Base-by-base conservation (phyloP, 1,140 invertebrate genomes). In the Bactericera cockerelli region DNA sequence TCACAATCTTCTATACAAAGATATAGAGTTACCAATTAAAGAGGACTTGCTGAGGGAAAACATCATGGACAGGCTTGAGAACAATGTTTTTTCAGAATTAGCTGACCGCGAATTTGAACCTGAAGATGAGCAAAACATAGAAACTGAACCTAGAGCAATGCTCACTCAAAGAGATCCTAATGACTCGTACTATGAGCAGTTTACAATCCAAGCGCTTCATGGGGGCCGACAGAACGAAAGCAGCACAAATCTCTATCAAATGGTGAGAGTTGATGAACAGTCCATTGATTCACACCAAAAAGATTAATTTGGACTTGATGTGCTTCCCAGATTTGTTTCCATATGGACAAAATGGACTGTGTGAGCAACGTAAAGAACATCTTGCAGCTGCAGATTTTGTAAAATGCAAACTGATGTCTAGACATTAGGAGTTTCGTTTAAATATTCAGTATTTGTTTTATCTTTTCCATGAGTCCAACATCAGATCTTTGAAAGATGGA, bases 281-380 rank as follows among this genome's bases (percentile, higher is more conserved):
- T 62, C 64, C 49, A 36, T 67, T 33, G 62, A 68, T 65, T 60
- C 61, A 36, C 42, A 60, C 25, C 24, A 61, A 3, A n/a, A n/a
- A n/a, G n/a, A 60, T 66, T 49, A 10, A 53, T 59, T 61, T 66
- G 53, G 67, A 70, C 65, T 33, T 67, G 56, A 63, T 61, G 60
- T 70, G 65, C 65, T 70, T 66, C 60, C 66, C 68, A 13, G 63
- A 70, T 63, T 57, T 66, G 22, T 69, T 63, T 61, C 66, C 66
- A 1, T 63, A 62, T 25, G 67, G 66, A 8, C 59, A 25, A 58
- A 63, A 65, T 62, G 65, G 67, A 1, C 66, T 68, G 31, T 53
- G 63, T 60, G 31, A 64, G 31, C 16, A 63, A 13, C 55, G 68
- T 26, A 0, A 13, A 26, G 28, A 60, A 19, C 39, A 58, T 26